phyloP scores from a whole-genome alignment of 2,113 vertebrate genomes.

The Cyanoramphus novaezelandiae region DNA sequence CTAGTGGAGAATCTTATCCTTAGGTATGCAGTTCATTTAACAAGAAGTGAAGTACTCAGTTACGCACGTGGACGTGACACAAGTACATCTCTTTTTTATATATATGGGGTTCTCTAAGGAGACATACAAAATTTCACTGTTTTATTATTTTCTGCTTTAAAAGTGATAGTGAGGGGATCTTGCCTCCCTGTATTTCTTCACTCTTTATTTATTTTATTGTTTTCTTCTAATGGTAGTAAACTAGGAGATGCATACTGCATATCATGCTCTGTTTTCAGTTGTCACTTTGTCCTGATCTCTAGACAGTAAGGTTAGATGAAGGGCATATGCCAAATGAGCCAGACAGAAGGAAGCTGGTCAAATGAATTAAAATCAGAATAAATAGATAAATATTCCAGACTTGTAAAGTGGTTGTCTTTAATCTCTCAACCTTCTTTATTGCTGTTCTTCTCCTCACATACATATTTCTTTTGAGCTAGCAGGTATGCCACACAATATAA shows the following conservation, averaged over 20 bases:
- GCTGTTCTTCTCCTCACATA: background rate
- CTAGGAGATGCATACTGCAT: background rate
- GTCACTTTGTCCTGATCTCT: constrained; percentile 25
- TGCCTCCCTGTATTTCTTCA: background rate
- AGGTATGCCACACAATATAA: background rate
- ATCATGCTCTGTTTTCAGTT: background rate
- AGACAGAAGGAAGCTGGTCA: constrained; percentile 11
- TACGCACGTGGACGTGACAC: background rate
- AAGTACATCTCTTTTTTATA: background rate
- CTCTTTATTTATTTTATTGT: background rate
- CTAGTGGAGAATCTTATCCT: background rate
- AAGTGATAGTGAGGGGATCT: background rate
- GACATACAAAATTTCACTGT: background rate
- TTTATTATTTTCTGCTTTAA: background rate
- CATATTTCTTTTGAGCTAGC: background rate
- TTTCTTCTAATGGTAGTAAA: background rate
- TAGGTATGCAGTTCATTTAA: constrained; percentile 13
- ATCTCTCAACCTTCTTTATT: background rate
- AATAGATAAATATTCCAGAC: constrained; percentile 27
- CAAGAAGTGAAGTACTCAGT: background rate
- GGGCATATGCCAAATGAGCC: background rate
- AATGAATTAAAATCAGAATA: constrained; percentile 27
- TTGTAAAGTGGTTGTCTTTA: background rate
- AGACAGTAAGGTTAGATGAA: constrained; percentile 41
- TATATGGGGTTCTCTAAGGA: background rate